Percentiles rank a stretch among this genome's conserved stretches.
These are phyloP conservation scores for Eupelmus urozonus DNA, from an alignment of 2,888 invertebrate species.

Conservation along the genomic window DNA sequence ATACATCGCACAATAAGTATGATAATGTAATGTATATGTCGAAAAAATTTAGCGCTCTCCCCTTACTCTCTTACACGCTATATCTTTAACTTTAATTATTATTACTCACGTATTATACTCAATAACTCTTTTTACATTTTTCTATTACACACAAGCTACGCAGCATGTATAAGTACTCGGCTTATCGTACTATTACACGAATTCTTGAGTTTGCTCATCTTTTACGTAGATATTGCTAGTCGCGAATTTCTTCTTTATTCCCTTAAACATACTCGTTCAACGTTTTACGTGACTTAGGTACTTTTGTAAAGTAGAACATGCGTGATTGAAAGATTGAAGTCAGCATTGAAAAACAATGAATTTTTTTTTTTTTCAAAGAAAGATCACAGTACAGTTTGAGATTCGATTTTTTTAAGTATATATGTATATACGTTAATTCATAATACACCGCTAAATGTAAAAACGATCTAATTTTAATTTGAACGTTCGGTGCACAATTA, in stretches of 20 bases:
- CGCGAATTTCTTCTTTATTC: neutral
- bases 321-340: neutral
- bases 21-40: too few species aligned
- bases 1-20: neutral
- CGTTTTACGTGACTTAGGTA: neutral
- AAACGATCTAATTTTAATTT: constrained; percentile 41
- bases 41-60: neutral
- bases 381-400: constrained; percentile 50
- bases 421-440: neutral
- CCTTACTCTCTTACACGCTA: neutral
- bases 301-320: constrained; percentile 3
- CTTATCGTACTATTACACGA: constrained; percentile 12
- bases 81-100: constrained; percentile 11
- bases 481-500: constrained; percentile 44
- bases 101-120: neutral
- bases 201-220: too few species aligned
- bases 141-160: constrained; percentile 33
- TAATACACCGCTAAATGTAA: constrained; percentile 15
- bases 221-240: too few species aligned
- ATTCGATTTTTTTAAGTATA: neutral
- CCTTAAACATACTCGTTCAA: constrained; percentile 2
- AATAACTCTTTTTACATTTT: constrained; percentile 31
- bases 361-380: constrained; percentile 3
- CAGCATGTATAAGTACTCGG: too few species aligned
- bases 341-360: neutral